Conservation (phyloP, 2,888 invertebrate species). For the Euspilapteryx auroguttella region DNA sequence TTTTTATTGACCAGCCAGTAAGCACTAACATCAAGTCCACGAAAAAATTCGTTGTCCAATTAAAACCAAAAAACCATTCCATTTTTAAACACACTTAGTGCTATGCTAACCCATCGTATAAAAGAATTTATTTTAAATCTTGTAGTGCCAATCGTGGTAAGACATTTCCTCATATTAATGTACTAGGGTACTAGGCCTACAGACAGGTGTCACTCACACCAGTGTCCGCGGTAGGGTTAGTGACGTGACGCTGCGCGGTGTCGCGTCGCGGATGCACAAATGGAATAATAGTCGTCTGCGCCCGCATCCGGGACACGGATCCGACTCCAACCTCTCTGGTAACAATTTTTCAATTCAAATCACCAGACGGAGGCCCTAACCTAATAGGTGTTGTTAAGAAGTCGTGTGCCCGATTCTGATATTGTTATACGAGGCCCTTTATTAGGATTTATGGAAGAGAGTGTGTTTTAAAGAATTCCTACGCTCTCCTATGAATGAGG, state of each 20-base stretch:
- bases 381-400: constrained; percentile 61
- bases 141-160: too few relatives aligned
- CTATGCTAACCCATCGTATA: too few relatives aligned
- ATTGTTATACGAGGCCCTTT: constrained; percentile 55
- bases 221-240: constrained; percentile 20
- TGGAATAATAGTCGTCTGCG: constrained; percentile 60
- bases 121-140: too few relatives aligned
- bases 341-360: constrained; percentile 62
- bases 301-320: constrained; percentile 60
- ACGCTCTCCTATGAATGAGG: constrained; percentile 54
- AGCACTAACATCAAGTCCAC: too few relatives aligned
- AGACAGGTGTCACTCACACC: too few relatives aligned
- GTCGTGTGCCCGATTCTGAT: constrained; percentile 59
- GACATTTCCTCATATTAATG: too few relatives aligned
- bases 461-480: constrained; percentile 29
- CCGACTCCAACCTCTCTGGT: constrained; percentile 55
- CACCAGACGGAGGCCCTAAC: constrained; percentile 48
- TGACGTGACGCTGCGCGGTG: constrained; percentile 10
- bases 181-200: too few relatives aligned
- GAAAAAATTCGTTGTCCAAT: too few relatives aligned
- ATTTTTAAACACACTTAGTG: too few relatives aligned
- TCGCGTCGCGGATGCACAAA: constrained; percentile 52
- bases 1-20: too few relatives aligned
- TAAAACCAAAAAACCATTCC: too few relatives aligned
- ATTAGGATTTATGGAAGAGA: constrained; percentile 60